Conservation (phyloP, 92 coral and sea anemone species). For the Palythoa caribaeorum region DNA sequence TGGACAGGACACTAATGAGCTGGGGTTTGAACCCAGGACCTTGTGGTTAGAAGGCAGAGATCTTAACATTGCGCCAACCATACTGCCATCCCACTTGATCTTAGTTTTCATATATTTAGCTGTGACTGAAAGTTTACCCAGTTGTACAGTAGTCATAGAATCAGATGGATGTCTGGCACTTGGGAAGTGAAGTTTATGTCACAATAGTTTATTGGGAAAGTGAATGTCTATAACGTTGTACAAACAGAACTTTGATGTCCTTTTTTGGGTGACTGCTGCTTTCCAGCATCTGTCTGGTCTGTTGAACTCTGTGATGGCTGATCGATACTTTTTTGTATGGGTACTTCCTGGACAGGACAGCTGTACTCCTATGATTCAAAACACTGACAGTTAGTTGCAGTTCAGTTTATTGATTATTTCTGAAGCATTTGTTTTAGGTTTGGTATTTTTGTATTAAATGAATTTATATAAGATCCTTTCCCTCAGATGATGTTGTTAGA, state of each 20-base stretch:
- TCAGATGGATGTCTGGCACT: neutral
- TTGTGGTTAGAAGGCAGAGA: too few species aligned
- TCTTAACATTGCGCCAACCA: too few species aligned
- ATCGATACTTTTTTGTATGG: constrained; percentile 37
- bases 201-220: neutral
- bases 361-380: constrained; percentile 49
- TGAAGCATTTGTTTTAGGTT: too few species aligned
- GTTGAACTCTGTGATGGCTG: constrained; percentile 9
- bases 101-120: too few species aligned
- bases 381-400: neutral
- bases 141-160: neutral
- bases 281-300: constrained; percentile 14
- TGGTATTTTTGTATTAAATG: too few species aligned
- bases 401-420: too few species aligned
- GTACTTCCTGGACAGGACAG: constrained; percentile 28
- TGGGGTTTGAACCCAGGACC: too few species aligned
- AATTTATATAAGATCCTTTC: too few species aligned
- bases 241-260: constrained; percentile 64
- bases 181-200: neutral
- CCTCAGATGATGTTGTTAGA: too few species aligned
- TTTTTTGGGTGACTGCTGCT: constrained; percentile 32
- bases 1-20: too few species aligned
- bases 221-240: constrained; percentile 49
- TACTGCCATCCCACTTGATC: too few species aligned
- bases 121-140: neutral